Base-by-base conservation (phyloP, 2,888 invertebrate species). In the Tetrapedia diversipes region DNA sequence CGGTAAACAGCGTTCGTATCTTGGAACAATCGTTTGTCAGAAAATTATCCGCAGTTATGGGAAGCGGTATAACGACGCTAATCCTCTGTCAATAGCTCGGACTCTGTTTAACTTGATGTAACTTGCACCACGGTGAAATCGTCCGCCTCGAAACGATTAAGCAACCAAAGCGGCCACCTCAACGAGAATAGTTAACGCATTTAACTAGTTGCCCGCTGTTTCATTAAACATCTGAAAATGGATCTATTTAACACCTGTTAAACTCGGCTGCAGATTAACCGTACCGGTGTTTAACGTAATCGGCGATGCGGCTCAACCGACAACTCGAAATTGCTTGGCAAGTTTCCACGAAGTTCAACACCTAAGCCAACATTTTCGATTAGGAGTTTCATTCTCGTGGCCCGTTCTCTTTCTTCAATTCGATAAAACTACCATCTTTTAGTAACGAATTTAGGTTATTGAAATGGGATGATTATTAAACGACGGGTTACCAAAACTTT, bases 181-280 rank as follows among this genome's bases (percentile, higher is more conserved):
- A 43, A 76, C 63, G 70, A 66, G 78, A 76, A 78, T 43, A 77
- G 78, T 77, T 79, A 77, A 64, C 71, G 51, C 47, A 43, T 59
- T 63, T 32, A 71, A 71, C 66, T 67, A 71, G 75, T 77, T 78
- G 43, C 53, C 49, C 64, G 49, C 24, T 72, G 71, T 79, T 79
- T 72, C 66, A 51, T 79, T 79, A 77, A 77, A 63, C 78, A 67
- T 41, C 57, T 49, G 43, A 56, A 77, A 77, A 72, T 49, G 43
- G 77, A 49, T 74, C 72, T 47, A 53, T 67, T 59, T 60, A 66
- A 72, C 72, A 64, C 78, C 70, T 70, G 43, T 60, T 56, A 66
- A 66, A 66, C 53, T 22, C 43, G 3, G 7, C 57, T 47, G 22
- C 7, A 27, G 70, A 66, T 67, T 71, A 70, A 76, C 53, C 53